Percentiles rank a stretch among this genome's conserved stretches.
phyloP scores from a whole-genome alignment of 2,113 vertebrate genomes.

The Gavia stellata region DNA sequence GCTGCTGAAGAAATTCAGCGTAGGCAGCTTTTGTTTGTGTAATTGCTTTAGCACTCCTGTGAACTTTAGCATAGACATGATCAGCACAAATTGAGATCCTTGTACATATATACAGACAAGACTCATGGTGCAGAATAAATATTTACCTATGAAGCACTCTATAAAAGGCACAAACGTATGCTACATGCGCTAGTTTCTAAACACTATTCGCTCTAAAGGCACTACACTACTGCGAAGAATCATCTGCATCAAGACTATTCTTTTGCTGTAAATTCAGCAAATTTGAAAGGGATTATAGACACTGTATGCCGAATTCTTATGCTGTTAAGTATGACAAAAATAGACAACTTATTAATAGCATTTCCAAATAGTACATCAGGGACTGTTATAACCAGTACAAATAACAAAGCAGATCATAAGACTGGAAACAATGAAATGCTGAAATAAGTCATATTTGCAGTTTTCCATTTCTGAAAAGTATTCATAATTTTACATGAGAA shows the following conservation, averaged over 20 bases:
- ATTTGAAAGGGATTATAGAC: conserved; percentile 13
- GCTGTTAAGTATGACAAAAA: conserved; percentile 15
- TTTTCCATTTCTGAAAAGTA: background rate
- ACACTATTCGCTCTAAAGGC: conserved; percentile 10
- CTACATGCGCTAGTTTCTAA: conserved; percentile 44
- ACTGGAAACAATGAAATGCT: conserved; percentile 13
- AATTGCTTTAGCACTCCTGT: conserved; percentile 36
- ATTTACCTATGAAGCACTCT: conserved; percentile 48
- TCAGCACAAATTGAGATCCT: conserved; percentile 17
- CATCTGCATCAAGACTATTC: conserved; percentile 4
- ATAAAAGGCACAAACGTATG: conserved; percentile 25
- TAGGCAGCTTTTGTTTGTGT: background rate
- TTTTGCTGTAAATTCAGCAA: conserved; percentile 37
- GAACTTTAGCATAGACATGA: conserved; percentile 73
- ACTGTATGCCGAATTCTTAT: background rate
- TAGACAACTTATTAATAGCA: conserved; percentile 35
- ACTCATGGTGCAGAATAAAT: conserved; percentile 40
- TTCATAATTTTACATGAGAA: background rate
- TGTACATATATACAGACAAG: conserved; percentile 50
- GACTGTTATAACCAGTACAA: conserved; percentile 16
- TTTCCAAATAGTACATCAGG: background rate
- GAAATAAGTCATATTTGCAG: background rate
- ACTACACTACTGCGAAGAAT: conserved; percentile 3
- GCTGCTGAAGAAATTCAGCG: background rate
- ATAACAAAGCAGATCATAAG: conserved; percentile 8